Conservation (phyloP, 2,888 invertebrate species). For the Nymphalis polychloros region DNA sequence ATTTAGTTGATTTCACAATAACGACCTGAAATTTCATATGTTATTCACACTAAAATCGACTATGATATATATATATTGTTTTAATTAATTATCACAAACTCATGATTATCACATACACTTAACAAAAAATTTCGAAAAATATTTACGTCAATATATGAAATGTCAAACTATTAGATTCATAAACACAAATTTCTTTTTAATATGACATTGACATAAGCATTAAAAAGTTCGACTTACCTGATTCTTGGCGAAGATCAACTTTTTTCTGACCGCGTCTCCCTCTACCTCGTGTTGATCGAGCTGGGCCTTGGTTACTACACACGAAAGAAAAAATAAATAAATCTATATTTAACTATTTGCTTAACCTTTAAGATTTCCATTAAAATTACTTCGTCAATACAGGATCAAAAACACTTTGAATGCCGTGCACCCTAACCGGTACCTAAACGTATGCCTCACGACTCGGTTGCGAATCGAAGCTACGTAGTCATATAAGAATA, state of each 20-base stretch:
- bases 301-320: constrained; percentile 65
- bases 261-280: constrained; percentile 57
- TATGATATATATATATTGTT: not conserved
- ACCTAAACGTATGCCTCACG: too few species aligned
- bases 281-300: constrained; percentile 58
- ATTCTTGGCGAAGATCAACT: constrained; percentile 67
- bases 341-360: not conserved
- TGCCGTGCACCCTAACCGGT: too few species aligned
- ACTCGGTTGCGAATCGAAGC: too few species aligned
- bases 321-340: not conserved
- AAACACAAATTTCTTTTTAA: not conserved
- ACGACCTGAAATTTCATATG: not conserved
- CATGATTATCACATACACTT: not conserved
- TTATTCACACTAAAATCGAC: not conserved
- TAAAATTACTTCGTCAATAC: too few species aligned
- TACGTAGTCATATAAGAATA: too few species aligned
- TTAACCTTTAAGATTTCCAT: too few species aligned
- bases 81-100: not conserved
- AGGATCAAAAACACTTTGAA: too few species aligned
- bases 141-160: not conserved
- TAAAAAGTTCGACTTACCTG: constrained; percentile 51
- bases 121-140: constrained; percentile 3
- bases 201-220: not conserved
- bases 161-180: not conserved
- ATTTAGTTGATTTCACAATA: not conserved